These are phyloP conservation scores for Anguilla marmorata DNA, from an alignment of 2,797 vertebrate species.

Conservation along the genomic window DNA sequence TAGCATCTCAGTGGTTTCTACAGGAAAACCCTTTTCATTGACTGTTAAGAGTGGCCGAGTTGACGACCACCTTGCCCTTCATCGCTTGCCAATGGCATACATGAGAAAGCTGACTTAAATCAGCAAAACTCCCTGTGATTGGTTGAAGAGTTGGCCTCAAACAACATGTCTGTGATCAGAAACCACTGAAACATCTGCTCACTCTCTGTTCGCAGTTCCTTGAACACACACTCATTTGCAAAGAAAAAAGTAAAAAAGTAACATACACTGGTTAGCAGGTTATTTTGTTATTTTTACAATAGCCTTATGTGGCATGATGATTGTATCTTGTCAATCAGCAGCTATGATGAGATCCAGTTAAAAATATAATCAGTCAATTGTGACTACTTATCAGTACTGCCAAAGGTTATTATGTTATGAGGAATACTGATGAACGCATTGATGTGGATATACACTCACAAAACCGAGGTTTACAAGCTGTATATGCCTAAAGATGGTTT, in stretches of 20 bases:
- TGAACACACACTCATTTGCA: neutral
- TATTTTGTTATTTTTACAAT: neutral
- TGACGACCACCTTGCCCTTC: neutral
- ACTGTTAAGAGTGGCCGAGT: neutral
- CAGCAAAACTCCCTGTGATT: neutral
- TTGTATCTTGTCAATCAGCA: neutral
- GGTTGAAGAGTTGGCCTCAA: neutral
- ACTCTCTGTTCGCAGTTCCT: neutral
- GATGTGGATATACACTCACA: neutral
- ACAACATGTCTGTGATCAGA: neutral
- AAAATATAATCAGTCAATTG: too few species aligned
- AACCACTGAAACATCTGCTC: neutral
- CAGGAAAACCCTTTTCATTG: conserved; percentile 9
- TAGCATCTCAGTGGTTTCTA: neutral
- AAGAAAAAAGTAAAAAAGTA: neutral
- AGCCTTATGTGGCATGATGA: neutral
- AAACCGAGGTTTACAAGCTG: neutral
- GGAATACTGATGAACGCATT: neutral
- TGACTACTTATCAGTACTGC: neutral
- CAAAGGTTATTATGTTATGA: neutral
- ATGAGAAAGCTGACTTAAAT: neutral
- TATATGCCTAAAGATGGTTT: neutral
- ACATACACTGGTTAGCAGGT: neutral
- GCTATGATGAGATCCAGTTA: neutral
- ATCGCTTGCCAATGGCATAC: neutral